Conservation (phyloP, 1,140 invertebrate genomes). For the Macrobrachium rosenbergii region DNA sequence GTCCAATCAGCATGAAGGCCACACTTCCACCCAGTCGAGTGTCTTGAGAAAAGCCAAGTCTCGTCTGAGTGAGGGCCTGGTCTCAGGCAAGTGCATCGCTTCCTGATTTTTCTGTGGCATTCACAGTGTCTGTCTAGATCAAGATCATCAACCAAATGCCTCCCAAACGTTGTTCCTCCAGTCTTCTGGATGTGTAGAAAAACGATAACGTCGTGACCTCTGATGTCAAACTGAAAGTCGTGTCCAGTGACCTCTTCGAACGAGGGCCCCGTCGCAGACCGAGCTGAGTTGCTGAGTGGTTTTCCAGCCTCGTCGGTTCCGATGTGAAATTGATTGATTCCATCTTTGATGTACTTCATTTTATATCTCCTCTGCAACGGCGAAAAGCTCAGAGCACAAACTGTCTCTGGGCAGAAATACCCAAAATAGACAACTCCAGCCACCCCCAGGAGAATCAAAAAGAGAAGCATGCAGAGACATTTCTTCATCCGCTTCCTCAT, state of each 20-base stretch:
- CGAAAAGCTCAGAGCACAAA: conserved; percentile 81
- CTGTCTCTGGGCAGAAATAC: conserved; percentile 89
- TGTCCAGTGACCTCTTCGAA: conserved; percentile 89
- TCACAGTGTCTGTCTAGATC: conserved; percentile 89
- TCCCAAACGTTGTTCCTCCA: conserved; percentile 93
- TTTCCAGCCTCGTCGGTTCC: conserved; percentile 68
- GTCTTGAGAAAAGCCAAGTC: conserved; percentile 98
- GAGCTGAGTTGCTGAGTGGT: conserved; percentile 69
- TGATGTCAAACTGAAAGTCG: conserved; percentile 85
- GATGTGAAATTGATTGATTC: conserved; percentile 70
- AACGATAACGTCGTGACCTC: conserved; percentile 94
- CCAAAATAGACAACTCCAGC: conserved; percentile 88
- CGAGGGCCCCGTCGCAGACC: conserved; percentile 75
- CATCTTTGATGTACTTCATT: conserved; percentile 67
- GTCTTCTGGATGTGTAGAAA: conserved; percentile 99
- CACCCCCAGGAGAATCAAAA: conserved; percentile 69
- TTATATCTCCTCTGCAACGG: conserved; percentile 70
- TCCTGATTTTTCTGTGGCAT: conserved; percentile 83
- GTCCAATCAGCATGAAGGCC: conserved; percentile 99
- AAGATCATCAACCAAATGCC: conserved; percentile 93
- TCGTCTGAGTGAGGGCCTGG: conserved; percentile 83
- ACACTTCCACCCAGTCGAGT: conserved; percentile 99
- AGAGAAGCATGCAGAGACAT: conserved; percentile 59
- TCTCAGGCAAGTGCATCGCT: conserved; percentile 92
- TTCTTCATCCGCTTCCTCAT: conserved; percentile 59